phyloP scores from a whole-genome alignment of 30 jellyfish, hydroid and myxozoan genomes.

The Cassiopea xamachana region DNA sequence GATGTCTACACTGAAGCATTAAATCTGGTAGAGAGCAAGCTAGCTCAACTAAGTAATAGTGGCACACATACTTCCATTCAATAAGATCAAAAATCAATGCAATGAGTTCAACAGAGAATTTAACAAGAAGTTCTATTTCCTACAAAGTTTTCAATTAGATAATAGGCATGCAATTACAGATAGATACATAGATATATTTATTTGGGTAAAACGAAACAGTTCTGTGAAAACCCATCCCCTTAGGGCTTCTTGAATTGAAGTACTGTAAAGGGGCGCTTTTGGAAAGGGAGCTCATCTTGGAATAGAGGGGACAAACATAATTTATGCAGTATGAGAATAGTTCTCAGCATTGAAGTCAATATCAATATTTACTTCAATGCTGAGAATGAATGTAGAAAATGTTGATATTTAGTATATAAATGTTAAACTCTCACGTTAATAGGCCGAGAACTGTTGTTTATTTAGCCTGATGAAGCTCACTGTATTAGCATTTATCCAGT shows the following conservation, averaged over 20 bases:
- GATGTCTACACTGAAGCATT: slow-evolving; percentile 1
- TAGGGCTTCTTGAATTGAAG: not conserved
- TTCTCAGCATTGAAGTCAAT: not conserved
- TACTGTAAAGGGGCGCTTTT: not conserved
- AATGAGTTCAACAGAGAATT: not conserved
- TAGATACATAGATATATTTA: not conserved
- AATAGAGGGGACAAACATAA: not conserved
- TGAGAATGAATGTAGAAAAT: no score
- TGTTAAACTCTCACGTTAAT: not conserved
- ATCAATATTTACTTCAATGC: no score
- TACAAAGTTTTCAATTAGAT: not conserved
- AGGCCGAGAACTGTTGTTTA: no score
- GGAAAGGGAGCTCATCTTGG: not conserved
- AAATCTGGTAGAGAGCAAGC: not conserved
- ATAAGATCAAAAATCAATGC: not conserved
- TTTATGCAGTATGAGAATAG: not conserved
- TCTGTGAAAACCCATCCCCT: not conserved
- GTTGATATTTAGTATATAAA: not conserved
- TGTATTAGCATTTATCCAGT: no score
- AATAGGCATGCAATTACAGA: not conserved
- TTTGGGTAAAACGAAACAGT: not conserved
- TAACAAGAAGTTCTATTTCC: not conserved
- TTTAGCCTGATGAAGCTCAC: no score
- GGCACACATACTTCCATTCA: not conserved
- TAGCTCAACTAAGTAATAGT: not conserved